Percentiles rank a stretch among this genome's conserved stretches.
Conservation (phyloP, 2,888 invertebrate species). For the Conomelus anceps region DNA sequence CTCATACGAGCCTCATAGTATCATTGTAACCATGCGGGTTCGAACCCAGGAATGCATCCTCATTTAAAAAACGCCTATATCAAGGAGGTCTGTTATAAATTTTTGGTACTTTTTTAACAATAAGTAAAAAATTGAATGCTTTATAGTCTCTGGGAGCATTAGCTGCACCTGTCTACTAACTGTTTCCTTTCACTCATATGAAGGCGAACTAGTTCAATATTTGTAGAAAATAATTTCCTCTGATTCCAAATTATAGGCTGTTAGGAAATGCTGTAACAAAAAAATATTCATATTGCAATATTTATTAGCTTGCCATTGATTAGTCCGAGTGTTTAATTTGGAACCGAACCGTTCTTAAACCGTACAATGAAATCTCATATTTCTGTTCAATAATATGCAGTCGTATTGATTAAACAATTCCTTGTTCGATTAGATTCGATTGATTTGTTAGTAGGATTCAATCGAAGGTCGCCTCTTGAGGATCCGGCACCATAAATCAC, state of each 20-base stretch:
- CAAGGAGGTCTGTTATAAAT: too few relatives aligned
- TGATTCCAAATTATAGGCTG: not conserved
- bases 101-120: too few relatives aligned
- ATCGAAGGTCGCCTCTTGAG: not conserved
- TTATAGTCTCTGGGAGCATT: too few relatives aligned
- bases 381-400: not conserved
- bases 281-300: not conserved
- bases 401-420: not conserved
- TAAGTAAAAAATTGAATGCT: too few relatives aligned
- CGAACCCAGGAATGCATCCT: too few relatives aligned
- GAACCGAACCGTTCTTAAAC: not conserved
- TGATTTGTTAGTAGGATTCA: not conserved
- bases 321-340: not conserved
- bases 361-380: too few relatives aligned
- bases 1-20: too few relatives aligned
- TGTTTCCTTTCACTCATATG: not conserved
- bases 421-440: not conserved
- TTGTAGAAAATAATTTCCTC: too few relatives aligned
- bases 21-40: too few relatives aligned
- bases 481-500: not conserved
- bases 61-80: too few relatives aligned
- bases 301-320: not conserved
- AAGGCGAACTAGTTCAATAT: not conserved
- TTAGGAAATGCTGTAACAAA: not conserved
- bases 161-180: not conserved